phyloP scores from a whole-genome alignment of 2,113 vertebrate species.

The Xenopus laevis region DNA sequence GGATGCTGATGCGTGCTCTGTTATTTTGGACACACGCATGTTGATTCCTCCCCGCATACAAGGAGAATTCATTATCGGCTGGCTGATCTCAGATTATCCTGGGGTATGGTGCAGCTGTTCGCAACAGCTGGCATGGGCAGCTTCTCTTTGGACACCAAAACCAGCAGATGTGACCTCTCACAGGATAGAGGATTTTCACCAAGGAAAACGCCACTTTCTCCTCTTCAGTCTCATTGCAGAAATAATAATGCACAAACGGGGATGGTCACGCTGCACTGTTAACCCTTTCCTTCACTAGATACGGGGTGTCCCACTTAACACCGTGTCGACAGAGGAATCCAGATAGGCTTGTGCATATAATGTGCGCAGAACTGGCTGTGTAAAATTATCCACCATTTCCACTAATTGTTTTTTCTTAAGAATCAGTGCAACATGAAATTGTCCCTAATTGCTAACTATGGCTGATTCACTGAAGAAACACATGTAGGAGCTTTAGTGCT shows the following conservation, averaged over 20 bases:
- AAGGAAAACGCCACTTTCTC: not conserved
- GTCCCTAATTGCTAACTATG: too few relatives aligned
- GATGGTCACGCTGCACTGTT: not conserved
- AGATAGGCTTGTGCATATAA: too few relatives aligned
- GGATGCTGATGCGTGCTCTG: too few relatives aligned
- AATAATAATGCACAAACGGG: not conserved
- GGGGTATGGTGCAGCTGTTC: slow-evolving; percentile 40
- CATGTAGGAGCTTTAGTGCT: too few relatives aligned
- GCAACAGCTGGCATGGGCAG: slow-evolving; percentile 36
- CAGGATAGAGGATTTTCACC: not conserved
- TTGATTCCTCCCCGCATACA: slow-evolving; percentile 15
- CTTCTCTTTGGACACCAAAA: slow-evolving; percentile 21
- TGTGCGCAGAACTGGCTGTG: too few relatives aligned
- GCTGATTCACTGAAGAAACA: too few relatives aligned
- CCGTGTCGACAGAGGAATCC: too few relatives aligned
- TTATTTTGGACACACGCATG: not conserved
- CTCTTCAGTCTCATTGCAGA: not conserved
- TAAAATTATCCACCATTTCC: too few relatives aligned
- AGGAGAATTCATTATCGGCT: slow-evolving; percentile 39
- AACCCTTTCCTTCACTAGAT: not conserved
- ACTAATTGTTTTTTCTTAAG: too few relatives aligned
- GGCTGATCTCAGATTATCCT: slow-evolving; percentile 45
- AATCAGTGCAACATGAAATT: too few relatives aligned
- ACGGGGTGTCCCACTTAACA: not conserved
- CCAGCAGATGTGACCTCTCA: slow-evolving; percentile 37